A percentile compares a stretch with the other conserved stretches of the same genome.
These are phyloP conservation scores for Notiomystis cincta DNA, from an alignment of 2,113 vertebrate species.

Conservation along the genomic window DNA sequence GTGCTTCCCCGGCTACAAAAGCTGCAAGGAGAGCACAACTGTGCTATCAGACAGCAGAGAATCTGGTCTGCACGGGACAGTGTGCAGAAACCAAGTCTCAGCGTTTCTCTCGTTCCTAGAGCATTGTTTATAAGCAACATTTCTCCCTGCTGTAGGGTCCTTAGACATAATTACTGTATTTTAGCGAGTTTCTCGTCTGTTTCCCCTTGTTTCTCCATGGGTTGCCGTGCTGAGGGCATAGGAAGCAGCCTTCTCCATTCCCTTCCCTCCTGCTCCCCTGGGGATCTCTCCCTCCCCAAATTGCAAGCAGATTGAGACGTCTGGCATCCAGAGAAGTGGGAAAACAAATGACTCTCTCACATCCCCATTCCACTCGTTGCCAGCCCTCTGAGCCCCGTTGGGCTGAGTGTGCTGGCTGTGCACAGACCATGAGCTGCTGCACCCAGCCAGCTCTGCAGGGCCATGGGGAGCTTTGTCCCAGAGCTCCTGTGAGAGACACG, in stretches of 20 bases:
- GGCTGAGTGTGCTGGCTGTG: neutral
- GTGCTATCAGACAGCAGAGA: neutral
- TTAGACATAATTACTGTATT: neutral
- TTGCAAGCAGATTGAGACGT: neutral
- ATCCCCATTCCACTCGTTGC: neutral
- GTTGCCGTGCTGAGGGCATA: neutral
- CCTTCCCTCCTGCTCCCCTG: neutral
- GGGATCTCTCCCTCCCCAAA: neutral
- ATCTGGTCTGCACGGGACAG: neutral
- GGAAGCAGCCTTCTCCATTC: neutral
- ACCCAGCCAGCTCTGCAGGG: neutral
- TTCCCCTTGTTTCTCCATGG: conserved; percentile 1
- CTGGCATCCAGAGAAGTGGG: conserved; percentile 23
- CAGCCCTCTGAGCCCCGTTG: neutral
- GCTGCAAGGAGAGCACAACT: neutral
- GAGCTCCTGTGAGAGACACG: neutral
- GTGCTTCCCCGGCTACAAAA: accelerated
- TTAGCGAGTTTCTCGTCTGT: neutral
- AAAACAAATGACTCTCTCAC: conserved; percentile 3
- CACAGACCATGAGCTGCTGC: neutral
- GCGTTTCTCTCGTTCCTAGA: neutral
- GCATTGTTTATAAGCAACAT: neutral
- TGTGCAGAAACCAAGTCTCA: accelerated
- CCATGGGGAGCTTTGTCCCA: neutral
- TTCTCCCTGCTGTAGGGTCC: neutral